Percentiles rank a stretch among this genome's conserved stretches.
Conservation (phyloP, 37 sponge, comb jelly and placozoan species). For the Theonella swinhoei region DNA sequence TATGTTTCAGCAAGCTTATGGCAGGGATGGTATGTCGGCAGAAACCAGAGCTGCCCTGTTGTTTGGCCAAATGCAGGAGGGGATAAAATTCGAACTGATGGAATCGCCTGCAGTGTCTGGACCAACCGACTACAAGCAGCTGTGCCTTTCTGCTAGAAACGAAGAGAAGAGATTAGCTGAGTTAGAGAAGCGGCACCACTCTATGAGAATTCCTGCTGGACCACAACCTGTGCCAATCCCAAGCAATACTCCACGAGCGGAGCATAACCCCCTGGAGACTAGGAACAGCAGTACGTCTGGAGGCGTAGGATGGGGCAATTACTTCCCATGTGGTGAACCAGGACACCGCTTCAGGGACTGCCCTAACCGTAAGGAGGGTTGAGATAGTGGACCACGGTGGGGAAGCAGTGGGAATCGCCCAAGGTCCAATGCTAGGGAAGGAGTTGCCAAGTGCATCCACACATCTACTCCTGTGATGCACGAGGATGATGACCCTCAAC, state of each 20-base stretch:
- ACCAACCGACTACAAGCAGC: too few relatives aligned
- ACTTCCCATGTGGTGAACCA: background rate
- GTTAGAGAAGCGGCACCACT: constrained; percentile 12
- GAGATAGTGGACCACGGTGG: too few relatives aligned
- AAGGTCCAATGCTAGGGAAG: too few relatives aligned
- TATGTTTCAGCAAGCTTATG: constrained; percentile 35
- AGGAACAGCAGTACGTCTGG: background rate
- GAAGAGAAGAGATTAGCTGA: too few relatives aligned
- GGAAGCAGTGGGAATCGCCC: background rate
- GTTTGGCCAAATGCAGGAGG: constrained; percentile 37
- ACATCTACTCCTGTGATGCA: too few relatives aligned
- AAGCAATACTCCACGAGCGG: background rate
- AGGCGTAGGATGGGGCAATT: background rate
- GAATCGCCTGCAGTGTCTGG: constrained; percentile 48
- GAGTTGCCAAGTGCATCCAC: too few relatives aligned
- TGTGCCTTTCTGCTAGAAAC: too few relatives aligned
- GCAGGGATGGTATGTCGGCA: constrained; percentile 31
- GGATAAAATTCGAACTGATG: constrained; percentile 25
- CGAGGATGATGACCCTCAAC: too few relatives aligned
- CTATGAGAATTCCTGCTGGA: too few relatives aligned
- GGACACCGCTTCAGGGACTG: too few relatives aligned
- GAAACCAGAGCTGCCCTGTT: constrained; percentile 37
- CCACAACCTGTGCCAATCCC: background rate
- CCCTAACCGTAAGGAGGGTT: too few relatives aligned
- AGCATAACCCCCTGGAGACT: too few relatives aligned